Percentiles rank a stretch among this genome's conserved stretches.
Conservation (phyloP, 2,888 invertebrate genomes). For the Xestia xanthographa region DNA sequence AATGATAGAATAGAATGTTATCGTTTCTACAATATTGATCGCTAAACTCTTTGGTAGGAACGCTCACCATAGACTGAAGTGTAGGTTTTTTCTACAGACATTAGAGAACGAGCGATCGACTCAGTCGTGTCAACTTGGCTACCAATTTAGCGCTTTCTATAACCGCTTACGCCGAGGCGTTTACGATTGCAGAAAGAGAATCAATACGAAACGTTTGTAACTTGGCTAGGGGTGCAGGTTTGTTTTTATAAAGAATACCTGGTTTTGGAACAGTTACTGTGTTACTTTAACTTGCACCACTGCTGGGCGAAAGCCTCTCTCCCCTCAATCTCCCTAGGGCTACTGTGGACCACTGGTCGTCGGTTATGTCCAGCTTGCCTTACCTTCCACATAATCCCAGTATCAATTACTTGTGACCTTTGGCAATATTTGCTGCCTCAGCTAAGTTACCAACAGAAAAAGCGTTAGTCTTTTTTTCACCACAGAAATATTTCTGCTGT, state of each 20-base stretch:
- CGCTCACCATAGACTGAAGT: too few relatives aligned
- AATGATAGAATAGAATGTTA: too few relatives aligned
- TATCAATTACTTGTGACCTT: not conserved
- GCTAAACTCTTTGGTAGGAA: too few relatives aligned
- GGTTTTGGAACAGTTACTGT: not conserved
- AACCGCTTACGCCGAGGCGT: too few relatives aligned
- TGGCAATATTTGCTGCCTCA: not conserved
- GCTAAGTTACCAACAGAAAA: not conserved
- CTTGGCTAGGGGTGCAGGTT: too few relatives aligned
- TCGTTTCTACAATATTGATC: too few relatives aligned
- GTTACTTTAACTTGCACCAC: not conserved
- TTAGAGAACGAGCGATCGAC: too few relatives aligned
- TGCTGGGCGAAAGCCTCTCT: not conserved
- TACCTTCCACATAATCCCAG: not conserved
- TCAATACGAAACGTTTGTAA: too few relatives aligned
- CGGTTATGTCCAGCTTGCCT: not conserved
- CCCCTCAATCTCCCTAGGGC: not conserved
- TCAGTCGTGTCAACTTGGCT: too few relatives aligned
- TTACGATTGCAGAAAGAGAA: too few relatives aligned
- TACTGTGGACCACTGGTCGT: not conserved
- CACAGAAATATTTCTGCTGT: not conserved
- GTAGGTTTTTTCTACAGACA: too few relatives aligned
- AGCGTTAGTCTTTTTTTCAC: not conserved
- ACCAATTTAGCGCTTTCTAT: too few relatives aligned
- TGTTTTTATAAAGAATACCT: conserved; percentile 1